Evolutionary conservation across 2,888 invertebrate species (phyloP), one percentile per base, ranked within the genome.

Genomic region (Timema podura): DNA sequence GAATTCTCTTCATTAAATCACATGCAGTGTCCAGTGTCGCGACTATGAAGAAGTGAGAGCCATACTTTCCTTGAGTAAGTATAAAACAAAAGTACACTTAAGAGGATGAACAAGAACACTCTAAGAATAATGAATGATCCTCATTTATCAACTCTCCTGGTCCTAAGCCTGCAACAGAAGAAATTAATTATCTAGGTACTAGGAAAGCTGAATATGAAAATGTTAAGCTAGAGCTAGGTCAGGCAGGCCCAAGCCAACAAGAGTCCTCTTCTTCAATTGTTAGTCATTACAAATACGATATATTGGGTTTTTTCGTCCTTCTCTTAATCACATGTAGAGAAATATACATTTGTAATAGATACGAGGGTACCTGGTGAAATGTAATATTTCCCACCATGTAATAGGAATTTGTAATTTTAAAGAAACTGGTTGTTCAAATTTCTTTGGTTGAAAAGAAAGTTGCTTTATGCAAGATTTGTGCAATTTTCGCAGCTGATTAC

Each of bases 381-480:
- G 5, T 5, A 61, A 10, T 44, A 16, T 16, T 61, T 61, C 45
- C 30, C 11, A 61, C 61, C 61, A 61, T 10, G 61, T 5, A 11
- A 61, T 10, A 61, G 61, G 16, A 61, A 61, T 61, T 2, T 61
- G 16, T 44, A 61, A 61, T 61, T 61, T 6, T 5, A 61, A 30
- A 61, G 61, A 61, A 61, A 30, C 61, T 61, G 61, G 61, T 61
- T 61, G 61, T 61, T 61, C 45, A 45, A 61, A 61, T 16, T 61
- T 61, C 6, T 30, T 61, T 30, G 30, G 61, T 61, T 61, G 61
- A 61, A 30, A 61, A 7, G 61, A 61, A 61, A 61, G 2, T 2
- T 5, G 30, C 61, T 61, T 61, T 59, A 44, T 61, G 61, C 30
- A 30, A 61, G 30, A 44, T 16, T 30, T 61, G 61, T 30, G 61